Base-by-base conservation (phyloP, 2,797 vertebrate genomes). In the Gallinago solitaria region DNA sequence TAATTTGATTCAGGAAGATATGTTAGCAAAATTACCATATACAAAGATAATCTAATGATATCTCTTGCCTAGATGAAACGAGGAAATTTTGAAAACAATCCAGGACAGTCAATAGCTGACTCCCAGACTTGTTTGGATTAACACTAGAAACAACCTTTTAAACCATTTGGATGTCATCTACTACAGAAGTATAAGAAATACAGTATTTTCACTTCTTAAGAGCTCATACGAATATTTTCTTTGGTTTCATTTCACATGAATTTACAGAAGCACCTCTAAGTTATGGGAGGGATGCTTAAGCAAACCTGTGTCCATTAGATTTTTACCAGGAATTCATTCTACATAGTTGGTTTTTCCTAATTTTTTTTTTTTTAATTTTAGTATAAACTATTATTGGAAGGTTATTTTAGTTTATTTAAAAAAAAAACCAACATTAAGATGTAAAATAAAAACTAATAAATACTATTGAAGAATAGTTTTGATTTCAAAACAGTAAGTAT, bases 261-360 rank as follows among this genome's bases (percentile, higher is more conserved):
- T 57, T 27, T 48, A 5, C 28, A 37, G 16, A 35, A 45, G 2
- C 3, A 39, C 9, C 11, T 84, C 15, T 24, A 32, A 45, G 16
- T 11, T 73, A 20, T 43, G 4, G 8, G 4, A 1, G 1, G 4
- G 7, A 51, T 30, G 3, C 10, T 80, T 57, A 39, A 43, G 12
- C 9, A 65, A 63, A 57, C 1, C 3, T 59, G 4, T 33, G 11
- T 28, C 17, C 32, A 13, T 32, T 11, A 30, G 11, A 60, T 39
- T 37, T 83, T 79, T 87, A 64, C 19, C 27, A 65, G 18, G 2
- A 81, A 51, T 65, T 37, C 4, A 27, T 73, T 81, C 19, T 47
- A 20, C 1, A 1, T 28, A 9, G 1, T 5, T 20, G 7, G 1
- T 11, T 20, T 13, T 45, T 27, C 24, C 12, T 4, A 39, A 6